These are phyloP conservation scores for Pelvicachromis taeniatus DNA, from an alignment of 2,113 vertebrate genomes.

Conservation along the genomic window DNA sequence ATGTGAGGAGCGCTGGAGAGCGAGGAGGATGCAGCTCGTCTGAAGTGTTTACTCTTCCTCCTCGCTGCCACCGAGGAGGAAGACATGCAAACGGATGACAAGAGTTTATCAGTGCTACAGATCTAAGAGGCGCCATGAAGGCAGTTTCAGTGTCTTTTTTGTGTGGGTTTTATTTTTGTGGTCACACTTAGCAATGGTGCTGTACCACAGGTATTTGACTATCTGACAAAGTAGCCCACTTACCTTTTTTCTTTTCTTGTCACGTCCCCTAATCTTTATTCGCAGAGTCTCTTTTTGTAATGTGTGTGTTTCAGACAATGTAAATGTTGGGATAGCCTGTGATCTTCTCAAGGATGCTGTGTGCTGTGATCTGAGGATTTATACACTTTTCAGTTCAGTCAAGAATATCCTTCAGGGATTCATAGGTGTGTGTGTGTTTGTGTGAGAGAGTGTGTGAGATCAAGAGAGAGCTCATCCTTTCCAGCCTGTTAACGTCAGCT, in stretches of 20 bases:
- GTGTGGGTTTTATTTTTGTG: not conserved
- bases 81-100: not conserved
- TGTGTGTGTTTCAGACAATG: not conserved
- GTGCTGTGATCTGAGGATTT: constrained; percentile 20
- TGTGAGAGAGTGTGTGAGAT: not conserved
- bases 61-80: too few species aligned
- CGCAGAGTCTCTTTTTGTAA: not conserved
- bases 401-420: not conserved
- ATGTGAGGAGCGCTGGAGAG: constrained; percentile 1
- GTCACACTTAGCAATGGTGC: not conserved
- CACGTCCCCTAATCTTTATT: not conserved
- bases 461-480: not conserved
- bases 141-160: not conserved
- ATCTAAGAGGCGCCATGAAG: not conserved
- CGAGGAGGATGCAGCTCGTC: constrained; percentile 14
- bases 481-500: not conserved
- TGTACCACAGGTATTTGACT: not conserved
- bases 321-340: not conserved
- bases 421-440: not conserved
- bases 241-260: not conserved
- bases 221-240: not conserved
- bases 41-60: constrained; percentile 48
- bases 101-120: not conserved
- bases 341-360: not conserved
- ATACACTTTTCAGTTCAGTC: not conserved